Evolutionary conservation across 2,888 invertebrate genomes (phyloP).

Genomic region (Macrophya alboannulata): DNA sequence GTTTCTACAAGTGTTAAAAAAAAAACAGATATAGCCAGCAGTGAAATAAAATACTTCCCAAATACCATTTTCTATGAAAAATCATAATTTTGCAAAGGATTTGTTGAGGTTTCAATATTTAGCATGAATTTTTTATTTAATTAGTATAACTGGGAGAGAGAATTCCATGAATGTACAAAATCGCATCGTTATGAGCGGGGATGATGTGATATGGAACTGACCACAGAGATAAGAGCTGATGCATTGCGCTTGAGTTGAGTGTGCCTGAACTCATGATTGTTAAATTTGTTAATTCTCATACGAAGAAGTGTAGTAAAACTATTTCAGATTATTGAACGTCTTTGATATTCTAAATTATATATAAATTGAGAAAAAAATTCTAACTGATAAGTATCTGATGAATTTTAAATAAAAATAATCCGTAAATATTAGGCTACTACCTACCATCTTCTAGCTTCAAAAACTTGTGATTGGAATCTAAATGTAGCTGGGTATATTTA

Average conservation of each 20-base stretch:
- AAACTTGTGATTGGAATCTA: slow-evolving; percentile 86
- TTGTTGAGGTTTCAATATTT: not conserved
- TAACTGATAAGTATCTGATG: not conserved
- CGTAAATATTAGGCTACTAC: not conserved
- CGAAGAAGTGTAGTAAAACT: not conserved
- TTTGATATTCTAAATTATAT: not conserved
- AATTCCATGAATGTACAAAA: not conserved
- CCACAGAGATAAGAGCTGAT: not conserved
- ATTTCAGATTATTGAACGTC: not conserved
- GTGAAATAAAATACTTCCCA: not conserved
- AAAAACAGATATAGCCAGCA: not conserved
- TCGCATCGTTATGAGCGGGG: not conserved
- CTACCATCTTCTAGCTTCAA: slow-evolving; percentile 84
- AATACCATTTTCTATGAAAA: not conserved
- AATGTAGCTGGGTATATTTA: slow-evolving; percentile 85
- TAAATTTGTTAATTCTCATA: not conserved
- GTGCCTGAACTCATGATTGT: not conserved
- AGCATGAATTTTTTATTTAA: not conserved
- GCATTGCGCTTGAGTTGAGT: not conserved
- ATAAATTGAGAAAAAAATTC: not conserved
- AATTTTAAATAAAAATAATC: not conserved
- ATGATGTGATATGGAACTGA: not conserved
- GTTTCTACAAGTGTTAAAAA: not conserved
- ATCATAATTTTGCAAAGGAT: not conserved
- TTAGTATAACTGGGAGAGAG: not conserved